Percentiles rank a stretch among this genome's conserved stretches.
Conservation (phyloP, 2,113 vertebrate species). For the Psettodes erumei region DNA sequence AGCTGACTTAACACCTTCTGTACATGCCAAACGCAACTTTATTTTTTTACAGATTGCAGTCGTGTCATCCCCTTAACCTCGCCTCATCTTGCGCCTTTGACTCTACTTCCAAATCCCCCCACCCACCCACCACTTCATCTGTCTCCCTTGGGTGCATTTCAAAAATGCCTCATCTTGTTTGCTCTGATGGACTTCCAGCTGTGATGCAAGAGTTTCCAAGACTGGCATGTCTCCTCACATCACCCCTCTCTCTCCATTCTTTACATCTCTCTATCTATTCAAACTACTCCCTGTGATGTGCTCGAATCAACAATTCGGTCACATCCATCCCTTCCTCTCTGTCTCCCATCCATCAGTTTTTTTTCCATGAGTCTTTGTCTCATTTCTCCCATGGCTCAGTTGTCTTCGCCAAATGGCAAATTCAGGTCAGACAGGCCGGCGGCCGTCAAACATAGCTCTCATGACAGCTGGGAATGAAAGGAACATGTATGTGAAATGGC, state of each 20-base stretch:
- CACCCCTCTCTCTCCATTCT: neutral
- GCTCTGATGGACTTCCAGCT: conserved; percentile 57
- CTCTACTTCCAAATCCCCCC: neutral
- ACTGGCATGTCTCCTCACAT: conserved; percentile 43
- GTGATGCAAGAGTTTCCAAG: conserved; percentile 63
- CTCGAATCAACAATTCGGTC: conserved; percentile 70
- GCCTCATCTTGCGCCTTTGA: conserved; percentile 37
- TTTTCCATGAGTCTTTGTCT: conserved; percentile 19
- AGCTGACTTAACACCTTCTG: conserved; percentile 35
- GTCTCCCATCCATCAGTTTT: conserved; percentile 40
- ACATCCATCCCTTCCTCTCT: conserved; percentile 53
- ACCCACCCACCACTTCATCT: neutral
- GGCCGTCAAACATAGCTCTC: conserved; percentile 40
- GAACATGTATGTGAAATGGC: conserved; percentile 19
- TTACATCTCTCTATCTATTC: conserved; percentile 45
- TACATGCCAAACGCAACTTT: conserved; percentile 47
- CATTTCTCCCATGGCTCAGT: conserved; percentile 19
- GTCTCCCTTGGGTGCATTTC: conserved; percentile 49
- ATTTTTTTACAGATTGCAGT: conserved; percentile 28
- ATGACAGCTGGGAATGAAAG: conserved; percentile 24
- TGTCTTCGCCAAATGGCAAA: conserved; percentile 35
- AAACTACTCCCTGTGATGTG: conserved; percentile 48
- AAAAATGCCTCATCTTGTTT: conserved; percentile 50
- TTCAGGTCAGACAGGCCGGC: conserved; percentile 41
- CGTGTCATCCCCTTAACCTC: conserved; percentile 43